A percentile compares a stretch with the other conserved stretches of the same genome.
Evolutionary conservation across 2,797 vertebrate genomes (phyloP).

Genomic region (Artibeus lituratus): DNA sequence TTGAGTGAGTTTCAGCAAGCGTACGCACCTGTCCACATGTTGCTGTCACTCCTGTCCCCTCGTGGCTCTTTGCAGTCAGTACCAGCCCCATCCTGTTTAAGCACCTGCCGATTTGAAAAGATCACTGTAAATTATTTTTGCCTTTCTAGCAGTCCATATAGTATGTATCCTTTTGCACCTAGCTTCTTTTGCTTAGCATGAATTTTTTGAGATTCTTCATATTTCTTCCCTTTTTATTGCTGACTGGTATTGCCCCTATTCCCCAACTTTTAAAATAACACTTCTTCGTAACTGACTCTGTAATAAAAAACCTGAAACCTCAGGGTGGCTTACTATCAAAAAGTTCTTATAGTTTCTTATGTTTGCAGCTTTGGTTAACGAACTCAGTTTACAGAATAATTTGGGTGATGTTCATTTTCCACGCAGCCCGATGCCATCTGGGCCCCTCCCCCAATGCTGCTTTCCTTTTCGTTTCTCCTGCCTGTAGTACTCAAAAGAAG

Average conservation of each 20-base stretch:
- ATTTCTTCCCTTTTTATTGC: not conserved
- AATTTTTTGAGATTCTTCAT: not conserved
- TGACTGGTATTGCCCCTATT: not conserved
- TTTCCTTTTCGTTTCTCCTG: not conserved
- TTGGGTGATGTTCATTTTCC: slow-evolving; percentile 10
- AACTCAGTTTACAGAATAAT: not conserved
- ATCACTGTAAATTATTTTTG: not conserved
- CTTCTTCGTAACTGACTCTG: slow-evolving; percentile 23
- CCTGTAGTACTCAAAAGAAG: not conserved
- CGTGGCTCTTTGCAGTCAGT: not conserved
- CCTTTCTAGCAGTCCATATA: not conserved
- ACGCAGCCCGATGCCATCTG: not conserved
- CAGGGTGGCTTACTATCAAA: slow-evolving; percentile 10
- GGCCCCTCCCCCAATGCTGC: not conserved
- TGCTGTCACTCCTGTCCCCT: not conserved
- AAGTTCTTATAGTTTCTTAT: not conserved
- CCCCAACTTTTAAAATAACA: not conserved
- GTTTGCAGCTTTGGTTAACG: not conserved
- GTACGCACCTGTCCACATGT: not conserved
- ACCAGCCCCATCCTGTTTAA: not conserved
- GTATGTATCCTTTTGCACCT: not conserved
- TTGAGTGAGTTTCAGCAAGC: not conserved
- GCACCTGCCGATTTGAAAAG: not conserved
- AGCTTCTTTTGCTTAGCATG: not conserved
- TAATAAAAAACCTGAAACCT: not conserved